phyloP scores from a whole-genome alignment of 2,113 vertebrate genomes.

The Otus sunia region DNA sequence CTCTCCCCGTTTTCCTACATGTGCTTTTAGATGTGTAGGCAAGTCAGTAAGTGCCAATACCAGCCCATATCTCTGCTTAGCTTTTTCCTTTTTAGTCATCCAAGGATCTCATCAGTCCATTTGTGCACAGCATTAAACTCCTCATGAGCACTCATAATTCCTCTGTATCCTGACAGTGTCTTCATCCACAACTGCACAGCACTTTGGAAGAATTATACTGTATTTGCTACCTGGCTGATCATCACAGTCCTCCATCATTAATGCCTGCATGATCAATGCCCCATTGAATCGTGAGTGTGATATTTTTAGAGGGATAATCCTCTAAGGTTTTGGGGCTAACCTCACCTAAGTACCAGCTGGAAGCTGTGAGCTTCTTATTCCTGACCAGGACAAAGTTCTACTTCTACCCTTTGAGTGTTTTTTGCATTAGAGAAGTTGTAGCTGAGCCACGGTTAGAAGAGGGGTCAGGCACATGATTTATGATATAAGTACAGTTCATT shows the following conservation, averaged over 20 bases:
- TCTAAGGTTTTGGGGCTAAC: background rate
- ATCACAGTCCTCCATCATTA: background rate
- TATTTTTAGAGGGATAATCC: background rate
- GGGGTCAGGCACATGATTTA: background rate
- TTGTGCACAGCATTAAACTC: slow-evolving; percentile 25
- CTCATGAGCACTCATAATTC: slow-evolving; percentile 4
- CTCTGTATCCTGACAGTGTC: background rate
- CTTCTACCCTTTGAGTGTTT: background rate
- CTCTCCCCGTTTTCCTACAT: background rate
- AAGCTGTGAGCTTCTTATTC: background rate
- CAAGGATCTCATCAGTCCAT: background rate
- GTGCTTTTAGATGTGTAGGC: slow-evolving; percentile 11
- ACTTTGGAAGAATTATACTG: background rate
- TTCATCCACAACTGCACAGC: background rate
- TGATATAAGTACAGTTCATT: background rate
- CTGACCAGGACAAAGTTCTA: background rate
- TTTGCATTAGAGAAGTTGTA: background rate
- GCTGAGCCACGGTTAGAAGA: background rate
- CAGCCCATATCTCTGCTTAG: background rate
- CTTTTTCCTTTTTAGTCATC: background rate
- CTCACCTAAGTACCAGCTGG: background rate
- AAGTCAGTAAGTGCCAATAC: background rate
- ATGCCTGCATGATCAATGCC: background rate
- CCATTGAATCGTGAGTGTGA: rapidly evolving
- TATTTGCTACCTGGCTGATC: slow-evolving; percentile 9